These are phyloP conservation scores for Drosophila hawaiiensis DNA, from an alignment of 2,888 invertebrate genomes.

Conservation along the genomic window DNA sequence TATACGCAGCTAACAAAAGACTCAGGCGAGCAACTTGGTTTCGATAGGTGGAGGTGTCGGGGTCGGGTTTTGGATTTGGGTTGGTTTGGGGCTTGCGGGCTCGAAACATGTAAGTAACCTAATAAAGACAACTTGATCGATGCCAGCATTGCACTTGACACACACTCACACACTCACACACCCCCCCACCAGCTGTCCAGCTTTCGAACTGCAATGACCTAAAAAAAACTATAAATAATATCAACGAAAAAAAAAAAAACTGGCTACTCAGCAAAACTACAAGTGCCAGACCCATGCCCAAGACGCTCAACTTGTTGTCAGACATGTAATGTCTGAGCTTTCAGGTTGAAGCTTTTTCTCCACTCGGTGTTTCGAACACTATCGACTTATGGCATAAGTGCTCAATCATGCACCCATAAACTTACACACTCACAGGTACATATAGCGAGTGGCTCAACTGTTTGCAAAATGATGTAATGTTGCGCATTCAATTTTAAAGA, in stretches of 20 bases:
- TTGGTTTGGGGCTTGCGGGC: conserved; percentile 22
- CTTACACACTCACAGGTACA: conserved; percentile 4
- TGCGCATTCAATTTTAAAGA: conserved; percentile 48
- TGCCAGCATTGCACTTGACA: conserved; percentile 78
- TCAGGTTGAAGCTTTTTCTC: conserved; percentile 66
- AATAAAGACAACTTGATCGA: conserved; percentile 77
- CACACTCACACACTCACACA: conserved; percentile 60
- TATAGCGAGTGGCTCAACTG: conserved; percentile 64
- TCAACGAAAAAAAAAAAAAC: conserved; percentile 41
- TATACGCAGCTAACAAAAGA: conserved; percentile 68
- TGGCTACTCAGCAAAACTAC: conserved; percentile 42
- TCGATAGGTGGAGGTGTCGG: conserved; percentile 29
- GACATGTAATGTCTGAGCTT: conserved; percentile 62
- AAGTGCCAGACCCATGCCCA: conserved; percentile 34
- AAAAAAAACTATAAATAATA: conserved; percentile 48
- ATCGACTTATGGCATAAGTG: conserved; percentile 63
- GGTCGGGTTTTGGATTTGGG: conserved; percentile 13
- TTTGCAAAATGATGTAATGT: conserved; percentile 66
- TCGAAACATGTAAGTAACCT: conserved; percentile 72
- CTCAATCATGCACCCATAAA: conserved; percentile 65
- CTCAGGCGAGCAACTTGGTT: conserved; percentile 71
- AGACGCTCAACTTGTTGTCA: conserved; percentile 32
- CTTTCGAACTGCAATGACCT: conserved; percentile 59
- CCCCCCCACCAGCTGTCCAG: conserved; percentile 37
- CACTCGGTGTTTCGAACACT: conserved; percentile 33